Conservation (phyloP, 2,797 vertebrate species). For the Hipposideros larvatus region DNA sequence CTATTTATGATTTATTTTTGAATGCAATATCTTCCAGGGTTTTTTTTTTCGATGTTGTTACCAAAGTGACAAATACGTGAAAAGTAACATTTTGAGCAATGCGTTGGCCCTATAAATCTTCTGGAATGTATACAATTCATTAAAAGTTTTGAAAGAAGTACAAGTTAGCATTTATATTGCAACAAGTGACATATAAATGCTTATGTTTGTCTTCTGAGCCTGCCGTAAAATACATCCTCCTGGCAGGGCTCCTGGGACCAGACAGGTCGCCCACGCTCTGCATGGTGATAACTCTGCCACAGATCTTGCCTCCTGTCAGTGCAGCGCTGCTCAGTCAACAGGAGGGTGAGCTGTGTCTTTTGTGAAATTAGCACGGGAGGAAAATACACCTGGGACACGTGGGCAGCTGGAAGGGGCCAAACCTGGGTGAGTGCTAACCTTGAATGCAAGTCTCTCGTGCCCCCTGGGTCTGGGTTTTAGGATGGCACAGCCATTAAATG, state of each 20-base stretch:
- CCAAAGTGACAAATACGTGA: constrained; percentile 91
- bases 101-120: constrained; percentile 89
- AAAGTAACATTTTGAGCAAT: constrained; percentile 88
- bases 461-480: rapidly evolving
- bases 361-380: constrained; percentile 81
- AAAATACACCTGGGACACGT: constrained; percentile 56
- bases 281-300: constrained; percentile 74
- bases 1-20: constrained; percentile 92
- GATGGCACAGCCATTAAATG: neutral
- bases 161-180: constrained; percentile 87
- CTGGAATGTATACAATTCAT: constrained; percentile 86
- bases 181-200: constrained; percentile 86
- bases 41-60: constrained; percentile 87
- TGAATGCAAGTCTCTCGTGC: neutral
- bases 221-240: constrained; percentile 71
- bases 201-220: constrained; percentile 75
- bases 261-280: constrained; percentile 23
- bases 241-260: neutral
- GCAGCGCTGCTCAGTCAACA: constrained; percentile 81
- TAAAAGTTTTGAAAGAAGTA: constrained; percentile 90
- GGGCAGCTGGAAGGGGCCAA: constrained; percentile 20
- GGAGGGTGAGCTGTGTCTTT: constrained; percentile 80
- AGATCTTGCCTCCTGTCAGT: constrained; percentile 82
- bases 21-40: constrained; percentile 83
- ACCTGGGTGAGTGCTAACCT: rapidly evolving